Evolutionary conservation across 2,888 invertebrate genomes (phyloP).

Genomic region (Leuctra nigra): DNA sequence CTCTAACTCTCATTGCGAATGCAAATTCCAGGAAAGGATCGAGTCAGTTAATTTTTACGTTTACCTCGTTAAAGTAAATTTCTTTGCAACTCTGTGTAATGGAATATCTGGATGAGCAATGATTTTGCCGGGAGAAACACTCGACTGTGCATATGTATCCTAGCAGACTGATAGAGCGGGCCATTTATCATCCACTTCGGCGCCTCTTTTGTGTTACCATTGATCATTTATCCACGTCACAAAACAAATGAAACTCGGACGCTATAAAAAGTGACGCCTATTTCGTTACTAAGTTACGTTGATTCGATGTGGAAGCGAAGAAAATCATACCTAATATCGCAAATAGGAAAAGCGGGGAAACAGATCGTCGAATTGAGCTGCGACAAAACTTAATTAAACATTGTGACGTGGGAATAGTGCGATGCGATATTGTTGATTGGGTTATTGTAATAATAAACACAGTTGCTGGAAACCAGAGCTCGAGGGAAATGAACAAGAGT

Average conservation of each 20-base stretch:
- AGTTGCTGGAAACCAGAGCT: constrained; percentile 4
- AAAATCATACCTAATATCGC: constrained; percentile 1
- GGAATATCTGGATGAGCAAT: not conserved
- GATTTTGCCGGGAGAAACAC: constrained; percentile 1
- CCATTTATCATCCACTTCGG: constrained; percentile 10
- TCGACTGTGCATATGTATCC: not conserved
- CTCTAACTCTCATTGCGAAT: constrained; percentile 11
- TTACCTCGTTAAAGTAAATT: constrained; percentile 1
- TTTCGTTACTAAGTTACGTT: constrained; percentile 7
- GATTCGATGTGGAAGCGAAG: not conserved
- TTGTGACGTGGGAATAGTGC: not conserved
- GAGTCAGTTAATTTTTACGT: not conserved
- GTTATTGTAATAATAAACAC: constrained; percentile 16
- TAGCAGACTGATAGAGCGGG: not conserved
- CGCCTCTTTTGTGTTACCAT: constrained; percentile 12
- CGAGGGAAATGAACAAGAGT: constrained; percentile 17
- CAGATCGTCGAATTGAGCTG: not conserved
- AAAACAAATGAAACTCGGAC: constrained; percentile 15
- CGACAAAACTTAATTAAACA: constrained; percentile 6
- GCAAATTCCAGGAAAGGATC: not conserved
- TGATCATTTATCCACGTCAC: constrained; percentile 15
- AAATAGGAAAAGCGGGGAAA: not conserved
- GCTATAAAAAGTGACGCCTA: constrained; percentile 9
- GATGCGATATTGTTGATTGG: constrained; percentile 8
- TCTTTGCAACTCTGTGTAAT: constrained; percentile 1